Conservation (phyloP, 1,140 invertebrate species). For the Probaryconus sp. region DNA sequence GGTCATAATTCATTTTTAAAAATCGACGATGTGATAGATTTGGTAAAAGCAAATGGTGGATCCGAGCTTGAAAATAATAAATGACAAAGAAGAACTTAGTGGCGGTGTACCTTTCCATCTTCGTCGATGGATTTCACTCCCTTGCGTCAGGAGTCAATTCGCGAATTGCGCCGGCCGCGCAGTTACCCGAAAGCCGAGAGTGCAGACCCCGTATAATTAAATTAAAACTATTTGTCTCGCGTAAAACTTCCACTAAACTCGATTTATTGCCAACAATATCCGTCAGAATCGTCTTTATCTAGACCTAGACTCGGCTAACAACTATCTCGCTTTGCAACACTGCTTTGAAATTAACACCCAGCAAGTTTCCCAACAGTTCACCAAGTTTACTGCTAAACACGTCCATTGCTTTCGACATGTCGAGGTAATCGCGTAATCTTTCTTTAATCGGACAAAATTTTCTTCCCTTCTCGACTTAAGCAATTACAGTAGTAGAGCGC, state of each 20-base stretch:
- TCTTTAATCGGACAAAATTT: too few relatives aligned
- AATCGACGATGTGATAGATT: too few relatives aligned
- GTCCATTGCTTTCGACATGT: slow-evolving; percentile 19
- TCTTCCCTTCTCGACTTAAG: too few relatives aligned
- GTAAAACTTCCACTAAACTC: slow-evolving; percentile 61
- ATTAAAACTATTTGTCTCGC: slow-evolving; percentile 67
- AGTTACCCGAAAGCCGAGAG: not conserved
- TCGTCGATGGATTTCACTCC: slow-evolving; percentile 35
- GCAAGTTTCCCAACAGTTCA: slow-evolving; percentile 17
- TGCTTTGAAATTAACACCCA: slow-evolving; percentile 36
- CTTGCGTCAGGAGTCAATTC: slow-evolving; percentile 51
- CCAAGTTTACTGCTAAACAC: not conserved
- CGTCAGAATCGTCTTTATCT: slow-evolving; percentile 43
- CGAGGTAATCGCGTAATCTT: not conserved
- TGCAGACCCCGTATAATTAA: slow-evolving; percentile 51
- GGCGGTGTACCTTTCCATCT: slow-evolving; percentile 41
- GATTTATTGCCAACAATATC: slow-evolving; percentile 53
- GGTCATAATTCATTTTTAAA: too few relatives aligned
- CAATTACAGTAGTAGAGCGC: too few relatives aligned
- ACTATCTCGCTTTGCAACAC: slow-evolving; percentile 28
- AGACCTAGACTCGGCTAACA: slow-evolving; percentile 23
- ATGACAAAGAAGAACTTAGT: slow-evolving; percentile 37
- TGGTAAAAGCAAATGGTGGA: slow-evolving; percentile 15
- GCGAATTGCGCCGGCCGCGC: slow-evolving; percentile 43
- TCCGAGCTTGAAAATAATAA: slow-evolving; percentile 51